These are phyloP conservation scores for Wasmannia auropunctata DNA, from an alignment of 1,140 invertebrate genomes.

Conservation along the genomic window DNA sequence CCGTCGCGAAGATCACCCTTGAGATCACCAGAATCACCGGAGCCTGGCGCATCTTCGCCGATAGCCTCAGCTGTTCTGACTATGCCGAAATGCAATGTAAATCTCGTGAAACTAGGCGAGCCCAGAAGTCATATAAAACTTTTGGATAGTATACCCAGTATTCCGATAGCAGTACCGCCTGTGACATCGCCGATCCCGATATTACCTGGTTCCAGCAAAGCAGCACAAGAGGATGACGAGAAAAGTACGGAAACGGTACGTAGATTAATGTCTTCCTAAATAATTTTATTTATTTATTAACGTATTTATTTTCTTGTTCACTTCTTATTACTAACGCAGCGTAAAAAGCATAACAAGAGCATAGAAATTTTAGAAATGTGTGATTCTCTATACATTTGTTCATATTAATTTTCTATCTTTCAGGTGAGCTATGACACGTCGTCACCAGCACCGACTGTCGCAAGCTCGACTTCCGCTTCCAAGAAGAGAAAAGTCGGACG, in stretches of 20 bases:
- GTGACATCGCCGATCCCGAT: conserved; percentile 72
- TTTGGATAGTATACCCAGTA: conserved; percentile 81
- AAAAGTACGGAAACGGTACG: conserved; percentile 68
- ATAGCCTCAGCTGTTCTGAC: conserved; percentile 72
- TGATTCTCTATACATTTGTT: not conserved
- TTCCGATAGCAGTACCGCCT: conserved; percentile 77
- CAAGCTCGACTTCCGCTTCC: conserved; percentile 86
- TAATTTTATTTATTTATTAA: conserved; percentile 11
- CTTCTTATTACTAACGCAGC: not conserved
- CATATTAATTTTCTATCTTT: not conserved
- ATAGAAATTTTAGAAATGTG: not conserved
- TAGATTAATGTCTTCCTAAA: not conserved
- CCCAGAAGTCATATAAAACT: conserved; percentile 82
- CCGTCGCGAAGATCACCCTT: conserved; percentile 55
- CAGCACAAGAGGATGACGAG: conserved; percentile 75
- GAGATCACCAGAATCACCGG: conserved; percentile 59
- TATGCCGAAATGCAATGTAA: conserved; percentile 80
- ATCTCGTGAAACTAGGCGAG: conserved; percentile 81
- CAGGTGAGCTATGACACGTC: conserved; percentile 75
- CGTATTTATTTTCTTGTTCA: not conserved
- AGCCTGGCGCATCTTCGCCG: conserved; percentile 39
- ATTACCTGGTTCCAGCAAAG: conserved; percentile 60
- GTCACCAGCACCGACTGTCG: conserved; percentile 72
- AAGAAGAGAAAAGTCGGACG: conserved; percentile 94
- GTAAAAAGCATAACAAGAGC: not conserved